phyloP scores from a whole-genome alignment of 2,797 vertebrate species.

The Alauda arvensis region DNA sequence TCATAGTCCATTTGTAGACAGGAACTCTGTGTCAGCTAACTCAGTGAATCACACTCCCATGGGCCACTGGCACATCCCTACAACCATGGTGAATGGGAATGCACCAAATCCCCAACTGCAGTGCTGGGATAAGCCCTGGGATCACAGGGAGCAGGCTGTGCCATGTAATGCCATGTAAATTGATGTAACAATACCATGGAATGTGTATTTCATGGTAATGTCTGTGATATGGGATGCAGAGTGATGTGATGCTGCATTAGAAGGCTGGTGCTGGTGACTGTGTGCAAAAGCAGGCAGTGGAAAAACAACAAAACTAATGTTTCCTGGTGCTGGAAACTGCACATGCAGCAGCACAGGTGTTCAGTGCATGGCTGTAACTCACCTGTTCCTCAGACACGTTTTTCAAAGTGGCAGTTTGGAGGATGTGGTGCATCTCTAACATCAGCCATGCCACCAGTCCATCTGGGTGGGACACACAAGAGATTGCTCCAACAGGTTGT shows the following conservation, averaged over 20 bases:
- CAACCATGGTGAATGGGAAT: not conserved
- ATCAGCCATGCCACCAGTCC: not conserved
- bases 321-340: not conserved
- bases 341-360: not conserved
- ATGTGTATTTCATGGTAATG: no score
- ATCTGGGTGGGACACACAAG: not conserved
- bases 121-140: not conserved
- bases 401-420: not conserved
- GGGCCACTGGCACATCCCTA: not conserved
- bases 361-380: not conserved
- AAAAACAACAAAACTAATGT: not conserved
- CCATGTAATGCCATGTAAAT: fast-evolving
- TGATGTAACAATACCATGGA: not conserved
- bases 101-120: not conserved
- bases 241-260: not conserved
- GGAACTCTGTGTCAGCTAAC: not conserved
- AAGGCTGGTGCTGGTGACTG: not conserved
- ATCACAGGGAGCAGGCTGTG: fast-evolving
- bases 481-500: not conserved
- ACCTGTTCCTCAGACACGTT: not conserved
- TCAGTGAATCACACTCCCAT: not conserved
- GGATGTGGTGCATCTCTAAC: not conserved
- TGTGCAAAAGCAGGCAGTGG: not conserved
- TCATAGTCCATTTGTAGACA: not conserved
- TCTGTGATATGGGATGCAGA: not conserved